Evolutionary conservation across 1,140 invertebrate species (phyloP), one percentile per base, ranked within the genome.

Genomic region (Aplysia californica): DNA sequence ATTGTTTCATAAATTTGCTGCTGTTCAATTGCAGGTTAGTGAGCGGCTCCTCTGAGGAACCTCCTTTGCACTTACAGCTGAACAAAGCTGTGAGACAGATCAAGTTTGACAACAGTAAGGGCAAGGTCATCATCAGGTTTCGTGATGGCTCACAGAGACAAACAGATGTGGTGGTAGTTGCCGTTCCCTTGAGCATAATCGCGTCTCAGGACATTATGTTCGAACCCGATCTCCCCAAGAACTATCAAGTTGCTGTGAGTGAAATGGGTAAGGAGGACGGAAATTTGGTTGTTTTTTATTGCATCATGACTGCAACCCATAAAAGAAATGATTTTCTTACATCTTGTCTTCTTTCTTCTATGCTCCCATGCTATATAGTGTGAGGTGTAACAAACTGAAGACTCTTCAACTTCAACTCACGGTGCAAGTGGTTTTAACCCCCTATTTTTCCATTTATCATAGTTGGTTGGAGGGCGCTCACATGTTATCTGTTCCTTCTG

Each of bases 131-230:
- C 10, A 71, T 86, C 1, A 55, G 85, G 2, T 79, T 81, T 21
- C 77, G 41, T 50, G 83, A 84, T 75, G 73, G 81, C 6, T 68
- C 73, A 1, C 83, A 84, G 56, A 67, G 78, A 1, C 23, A 56
- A 3, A 83, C 81, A 59, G 85, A 86, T 72, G 58, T 70, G 23
- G 82, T 86, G 23, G 73, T 86, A 26, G 80, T 86, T 44, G 82
- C 85, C 15, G 80, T 86, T 20, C 83, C 85, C 15, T 15, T 80
- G 0, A 72, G 77, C 10, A 79, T 85, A 3, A 64, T 84, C 31
- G 71, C 80, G 44, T 75, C 77, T 21, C 75, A 79, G 31, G 74
- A 72, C 0, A 18, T 83, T 5, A 39, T 80, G 36, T 86, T 85
- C 78, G 84, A 86, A 23, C 85, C 85, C 4, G 33, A 50, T 1